A percentile compares a stretch with the other conserved stretches of the same genome.
Conservation (phyloP, 2,888 invertebrate genomes). For the Epistrophella euchroma region DNA sequence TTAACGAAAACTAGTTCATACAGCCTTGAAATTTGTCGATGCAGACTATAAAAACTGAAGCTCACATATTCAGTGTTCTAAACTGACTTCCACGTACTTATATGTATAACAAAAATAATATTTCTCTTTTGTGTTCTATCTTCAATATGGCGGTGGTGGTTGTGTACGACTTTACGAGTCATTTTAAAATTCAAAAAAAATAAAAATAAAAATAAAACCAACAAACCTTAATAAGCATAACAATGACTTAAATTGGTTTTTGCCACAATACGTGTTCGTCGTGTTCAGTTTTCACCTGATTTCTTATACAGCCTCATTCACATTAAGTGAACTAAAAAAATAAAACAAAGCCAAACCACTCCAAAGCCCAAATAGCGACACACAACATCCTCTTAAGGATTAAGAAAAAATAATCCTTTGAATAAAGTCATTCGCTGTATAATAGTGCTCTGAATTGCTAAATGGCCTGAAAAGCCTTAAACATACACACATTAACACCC, state of each 20-base stretch:
- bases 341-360: background rate
- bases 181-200: no score
- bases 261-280: background rate
- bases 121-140: no score
- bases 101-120: no score
- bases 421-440: constrained; percentile 40
- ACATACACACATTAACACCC: constrained; percentile 5
- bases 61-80: no score
- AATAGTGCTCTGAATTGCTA: constrained; percentile 57
- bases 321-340: constrained; percentile 27
- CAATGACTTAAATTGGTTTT: constrained; percentile 18
- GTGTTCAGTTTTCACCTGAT: constrained; percentile 22
- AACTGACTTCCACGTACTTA: no score
- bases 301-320: constrained; percentile 16
- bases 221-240: constrained; percentile 7
- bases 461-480: constrained; percentile 61
- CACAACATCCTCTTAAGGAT: constrained; percentile 35
- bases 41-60: no score
- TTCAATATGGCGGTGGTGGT: no score
- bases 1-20: no score
- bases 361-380: background rate
- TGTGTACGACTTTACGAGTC: no score
- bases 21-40: no score
- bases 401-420: constrained; percentile 51
- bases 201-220: background rate